Percentiles rank a stretch among this genome's conserved stretches.
Evolutionary conservation across 53 echinoderm and acorn worm species (phyloP).

Genomic region (Echinarachnius parma): DNA sequence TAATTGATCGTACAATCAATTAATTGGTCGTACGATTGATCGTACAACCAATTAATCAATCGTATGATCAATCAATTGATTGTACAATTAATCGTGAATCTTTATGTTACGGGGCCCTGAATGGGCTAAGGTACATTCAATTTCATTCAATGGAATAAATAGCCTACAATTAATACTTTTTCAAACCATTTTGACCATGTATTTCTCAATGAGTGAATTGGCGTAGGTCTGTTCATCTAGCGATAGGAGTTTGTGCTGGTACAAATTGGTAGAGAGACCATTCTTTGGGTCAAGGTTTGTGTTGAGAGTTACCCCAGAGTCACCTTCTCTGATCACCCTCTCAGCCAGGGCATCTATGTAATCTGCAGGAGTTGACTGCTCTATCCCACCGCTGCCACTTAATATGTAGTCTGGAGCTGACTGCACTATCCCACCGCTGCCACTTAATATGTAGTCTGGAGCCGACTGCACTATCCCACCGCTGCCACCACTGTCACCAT

Average conservation of each 20-base stretch:
- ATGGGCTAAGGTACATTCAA: no score
- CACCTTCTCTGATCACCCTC: conserved; percentile 37
- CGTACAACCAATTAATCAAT: no score
- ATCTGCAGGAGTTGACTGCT: neutral
- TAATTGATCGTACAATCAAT: no score
- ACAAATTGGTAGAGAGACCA: conserved; percentile 27
- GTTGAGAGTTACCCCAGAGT: conserved; percentile 39
- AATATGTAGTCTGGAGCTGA: neutral
- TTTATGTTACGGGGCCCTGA: no score
- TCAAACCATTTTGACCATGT: conserved; percentile 36
- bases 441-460: neutral
- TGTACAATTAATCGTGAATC: no score
- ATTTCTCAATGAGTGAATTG: conserved; percentile 89
- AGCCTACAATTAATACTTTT: neutral
- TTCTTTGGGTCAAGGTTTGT: conserved; percentile 19
- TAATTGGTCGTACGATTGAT: no score
- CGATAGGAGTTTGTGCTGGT: conserved; percentile 61
- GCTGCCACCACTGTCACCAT: no score
- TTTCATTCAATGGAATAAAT: no score
- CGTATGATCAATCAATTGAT: no score
- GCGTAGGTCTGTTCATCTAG: conserved; percentile 79
- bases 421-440: neutral
- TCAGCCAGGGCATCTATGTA: conserved; percentile 23
- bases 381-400: conserved; percentile 22
- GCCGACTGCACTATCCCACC: no score